Evolutionary conservation across 2,113 vertebrate genomes (phyloP), one percentile per base, ranked within the genome.

Genomic region (Plecturocebus donacophilus): DNA sequence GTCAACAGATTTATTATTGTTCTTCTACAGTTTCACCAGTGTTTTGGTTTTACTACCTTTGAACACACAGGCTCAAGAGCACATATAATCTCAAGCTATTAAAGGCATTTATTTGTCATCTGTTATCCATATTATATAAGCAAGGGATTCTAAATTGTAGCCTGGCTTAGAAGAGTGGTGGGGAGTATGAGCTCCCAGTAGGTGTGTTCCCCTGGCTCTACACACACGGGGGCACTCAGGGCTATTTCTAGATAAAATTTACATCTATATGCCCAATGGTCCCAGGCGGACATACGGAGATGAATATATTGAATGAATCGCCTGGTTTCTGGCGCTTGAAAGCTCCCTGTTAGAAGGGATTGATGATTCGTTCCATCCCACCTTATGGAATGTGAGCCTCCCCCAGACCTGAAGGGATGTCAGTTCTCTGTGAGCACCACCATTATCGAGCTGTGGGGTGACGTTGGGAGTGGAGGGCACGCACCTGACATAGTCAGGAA

Each of bases 11-110:
- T 68, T 61, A 19, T 32, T 47, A 13, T 4, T 20, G 0, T 9
- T 70, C 8, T 73, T 47, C 70, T 80, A n/a, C 3, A 25, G 40
- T 70, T 38, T 85, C 87, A 17, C 8, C 40, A 21, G 2, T 27
- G 52, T 80, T 87, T 71, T 82, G 25, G 27, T 49, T 94, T 90
- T 90, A n/a, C 40, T 58, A 17, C 16, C 19, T 70, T 70, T 89
- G 86, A 75, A 32, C 16, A 88, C 25, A 38, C 70, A 58, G 25
- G 12, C 35, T 61, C 38, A 49, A 68, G 17, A 91, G 27, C 70
- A 86, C 64, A 23, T 32, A 85, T 14, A 75, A 38, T n/a, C n/a
- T 30, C 40, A 70, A 77, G 19, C 14, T 30, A 8, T 17, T 73
- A 12, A 56, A 81, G 45, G 8, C 13, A 64, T 85, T 80, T 38